These are phyloP conservation scores for Ophthalmolycus amberensis DNA, from an alignment of 2,113 vertebrate species.

Conservation along the genomic window DNA sequence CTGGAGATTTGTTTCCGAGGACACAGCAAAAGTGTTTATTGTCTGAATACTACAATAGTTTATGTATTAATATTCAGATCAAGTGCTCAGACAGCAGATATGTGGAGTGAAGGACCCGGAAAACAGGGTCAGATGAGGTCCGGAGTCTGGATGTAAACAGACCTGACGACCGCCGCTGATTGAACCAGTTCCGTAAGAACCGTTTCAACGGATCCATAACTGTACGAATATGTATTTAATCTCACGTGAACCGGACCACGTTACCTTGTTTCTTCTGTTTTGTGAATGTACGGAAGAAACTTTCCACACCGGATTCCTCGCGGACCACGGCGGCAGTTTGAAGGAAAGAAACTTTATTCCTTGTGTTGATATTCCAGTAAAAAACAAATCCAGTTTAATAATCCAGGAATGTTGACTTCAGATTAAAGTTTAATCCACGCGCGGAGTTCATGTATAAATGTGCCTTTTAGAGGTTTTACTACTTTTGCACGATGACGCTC, in stretches of 20 bases:
- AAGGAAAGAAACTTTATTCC: not conserved
- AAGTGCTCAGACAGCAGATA: no score
- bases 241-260: not conserved
- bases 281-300: not conserved
- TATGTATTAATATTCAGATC: no score
- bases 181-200: no score
- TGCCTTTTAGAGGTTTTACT: not conserved
- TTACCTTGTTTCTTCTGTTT: not conserved
- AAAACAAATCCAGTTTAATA: not conserved
- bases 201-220: no score
- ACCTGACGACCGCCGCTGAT: no score
- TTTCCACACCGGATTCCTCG: not conserved
- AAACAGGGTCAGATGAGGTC: no score
- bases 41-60: no score
- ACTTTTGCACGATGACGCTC: not conserved
- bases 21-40: no score
- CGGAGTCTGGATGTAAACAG: no score
- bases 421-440: accelerated
- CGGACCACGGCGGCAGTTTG: constrained; percentile 7
- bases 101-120: no score
- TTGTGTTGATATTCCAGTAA: not conserved
- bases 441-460: accelerated
- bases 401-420: accelerated
- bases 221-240: no score
- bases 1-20: no score